Evolutionary conservation across 2,888 invertebrate species (phyloP).

Genomic region (Therioaphis trifolii): DNA sequence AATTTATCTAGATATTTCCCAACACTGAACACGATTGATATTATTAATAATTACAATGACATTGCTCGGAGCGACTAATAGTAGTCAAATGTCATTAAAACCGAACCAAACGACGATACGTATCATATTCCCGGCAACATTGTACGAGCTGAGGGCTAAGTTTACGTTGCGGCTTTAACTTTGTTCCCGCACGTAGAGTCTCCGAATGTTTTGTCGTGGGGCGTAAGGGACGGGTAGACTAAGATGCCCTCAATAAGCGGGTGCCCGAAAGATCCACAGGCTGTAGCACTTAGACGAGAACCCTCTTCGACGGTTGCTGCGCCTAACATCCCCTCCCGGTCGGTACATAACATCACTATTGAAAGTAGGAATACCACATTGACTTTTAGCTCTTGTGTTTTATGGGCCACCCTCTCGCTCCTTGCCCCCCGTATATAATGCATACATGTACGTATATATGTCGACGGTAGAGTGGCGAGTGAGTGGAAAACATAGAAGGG

Average conservation of each 20-base stretch:
- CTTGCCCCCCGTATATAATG: not conserved
- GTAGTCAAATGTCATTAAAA: not conserved
- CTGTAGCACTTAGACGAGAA: not conserved
- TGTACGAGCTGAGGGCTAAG: not conserved
- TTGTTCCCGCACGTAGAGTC: not conserved
- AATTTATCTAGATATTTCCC: too few relatives aligned
- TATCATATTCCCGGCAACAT: not conserved
- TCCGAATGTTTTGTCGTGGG: not conserved
- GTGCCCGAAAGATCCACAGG: too few relatives aligned
- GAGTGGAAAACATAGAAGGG: not conserved
- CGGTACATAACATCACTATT: not conserved
- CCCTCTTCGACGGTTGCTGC: not conserved
- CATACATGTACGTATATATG: too few relatives aligned
- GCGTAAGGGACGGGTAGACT: too few relatives aligned
- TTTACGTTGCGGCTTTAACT: not conserved
- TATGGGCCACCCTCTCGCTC: conserved; percentile 3
- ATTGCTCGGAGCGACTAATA: too few relatives aligned
- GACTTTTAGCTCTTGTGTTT: conserved; percentile 36
- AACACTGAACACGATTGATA: too few relatives aligned
- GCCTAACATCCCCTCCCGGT: not conserved
- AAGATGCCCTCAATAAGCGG: too few relatives aligned
- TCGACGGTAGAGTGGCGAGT: not conserved
- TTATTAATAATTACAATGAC: too few relatives aligned
- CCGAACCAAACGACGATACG: not conserved
- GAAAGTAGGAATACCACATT: not conserved